Conservation (phyloP, 2,888 invertebrate genomes). For the Galerucella pusilla region DNA sequence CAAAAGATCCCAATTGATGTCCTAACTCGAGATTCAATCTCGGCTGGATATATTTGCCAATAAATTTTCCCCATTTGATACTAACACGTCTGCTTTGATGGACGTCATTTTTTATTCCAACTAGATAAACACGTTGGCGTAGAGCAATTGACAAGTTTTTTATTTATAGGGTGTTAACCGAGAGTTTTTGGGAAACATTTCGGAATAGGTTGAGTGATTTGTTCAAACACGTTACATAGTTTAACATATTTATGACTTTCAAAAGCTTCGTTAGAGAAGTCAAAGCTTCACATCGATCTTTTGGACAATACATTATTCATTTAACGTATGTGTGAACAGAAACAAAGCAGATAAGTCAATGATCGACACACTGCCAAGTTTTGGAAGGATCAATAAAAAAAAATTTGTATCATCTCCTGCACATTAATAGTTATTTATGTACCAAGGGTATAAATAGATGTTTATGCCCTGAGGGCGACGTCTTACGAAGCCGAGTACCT, state of each 20-base stretch:
- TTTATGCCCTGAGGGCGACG: no score
- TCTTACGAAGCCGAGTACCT: no score
- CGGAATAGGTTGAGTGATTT: slow-evolving; percentile 10
- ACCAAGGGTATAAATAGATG: no score
- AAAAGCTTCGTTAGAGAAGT: neutral
- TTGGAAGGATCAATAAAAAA: no score
- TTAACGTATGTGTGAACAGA: neutral
- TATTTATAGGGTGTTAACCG: slow-evolving; percentile 32
- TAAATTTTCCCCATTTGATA: slow-evolving; percentile 25
- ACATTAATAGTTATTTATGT: no score
- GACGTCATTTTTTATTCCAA: slow-evolving; percentile 28
- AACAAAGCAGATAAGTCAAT: no score
- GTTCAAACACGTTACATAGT: neutral
- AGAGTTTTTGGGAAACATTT: slow-evolving; percentile 10
- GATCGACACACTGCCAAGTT: no score
- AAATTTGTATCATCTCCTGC: no score
- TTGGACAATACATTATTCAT: neutral
- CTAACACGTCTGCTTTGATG: slow-evolving; percentile 25
- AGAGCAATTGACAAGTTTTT: slow-evolving; percentile 16
- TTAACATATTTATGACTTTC: slow-evolving; percentile 2
- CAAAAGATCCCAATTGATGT: slow-evolving; percentile 34
- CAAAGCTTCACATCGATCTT: neutral
- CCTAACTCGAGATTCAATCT: slow-evolving; percentile 31
- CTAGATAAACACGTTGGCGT: slow-evolving; percentile 31
- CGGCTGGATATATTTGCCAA: slow-evolving; percentile 23